Base-by-base conservation (phyloP, 1,140 invertebrate species). In the Helicoverpa armigera region DNA sequence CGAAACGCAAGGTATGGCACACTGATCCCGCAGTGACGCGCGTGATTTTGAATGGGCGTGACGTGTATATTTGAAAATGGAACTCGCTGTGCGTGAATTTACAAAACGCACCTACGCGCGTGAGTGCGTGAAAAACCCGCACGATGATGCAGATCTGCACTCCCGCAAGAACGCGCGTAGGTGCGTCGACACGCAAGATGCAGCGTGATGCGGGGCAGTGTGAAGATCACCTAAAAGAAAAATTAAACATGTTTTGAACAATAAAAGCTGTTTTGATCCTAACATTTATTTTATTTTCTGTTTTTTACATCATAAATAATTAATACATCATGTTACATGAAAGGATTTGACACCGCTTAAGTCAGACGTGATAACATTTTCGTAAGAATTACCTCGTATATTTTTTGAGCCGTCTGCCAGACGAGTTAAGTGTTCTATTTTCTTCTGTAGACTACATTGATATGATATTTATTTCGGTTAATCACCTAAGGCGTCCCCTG, bases 391-490 rank as follows among this genome's bases (percentile, higher is more conserved):
- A 72, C 12, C 48, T 72, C 48, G 54, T 72, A 72, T 53, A 31
- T 72, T 50, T 50, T 70, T 53, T 53, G 7, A 29, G 18, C 11
- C 48, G 67, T 29, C 50, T 29, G 69, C 13, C 69, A 72, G 50
- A 53, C 23, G 23, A 16, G 50, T 31, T 54, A 31, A 61, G 29
- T 54, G 23, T 54, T 18, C 23, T 72, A 53, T 72, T 72, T 72
- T 72, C 50, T 51, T 53, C 69, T 23, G 11, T 16, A 72, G 50
- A 72, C 69, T 10, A 54, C 50, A 69, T 69, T 48, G 63, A 67
- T 67, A 67, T 70, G 67, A 53, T 53, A 29, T 70, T 51, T 72
- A 72, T 72, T 72, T 72, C 48, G 69, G 48, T 72, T 72, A 72
- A 72, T 72, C 69, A 31, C 69, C 69, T n/a, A 5, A 43, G 65